Evolutionary conservation across 2,888 invertebrate species (phyloP), one percentile per base, ranked within the genome.

Genomic region (Eupeodes latifasciatus): DNA sequence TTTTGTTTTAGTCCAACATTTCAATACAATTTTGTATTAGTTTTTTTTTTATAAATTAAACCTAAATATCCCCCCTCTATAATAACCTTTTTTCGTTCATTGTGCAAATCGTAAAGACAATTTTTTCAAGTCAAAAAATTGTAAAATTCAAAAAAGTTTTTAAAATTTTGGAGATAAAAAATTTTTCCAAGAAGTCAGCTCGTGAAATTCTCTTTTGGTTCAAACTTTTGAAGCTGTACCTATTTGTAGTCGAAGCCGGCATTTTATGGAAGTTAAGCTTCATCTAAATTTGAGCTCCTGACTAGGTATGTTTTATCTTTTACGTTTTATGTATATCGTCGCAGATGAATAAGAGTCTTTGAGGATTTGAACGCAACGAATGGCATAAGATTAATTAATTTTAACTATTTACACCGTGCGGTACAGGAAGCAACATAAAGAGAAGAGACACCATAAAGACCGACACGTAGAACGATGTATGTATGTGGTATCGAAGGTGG

Each of bases 381-480:
- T 81, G 74, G 84, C 77, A 72, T 66, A 67, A 84, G 84, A 88
- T 88, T 84, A 88, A 88, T 88, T 88, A 88, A 77, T 74, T 84
- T 69, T 76, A 84, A 81, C 80, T 84, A 81, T 88, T 88, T 84
- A 72, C 77, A 81, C 76, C 76, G 72, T 66, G 71, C 64, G 27
- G 72, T 71, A 62, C 74, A 72, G 66, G 64, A 75, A 67, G 51
- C 72, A 49, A 59, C 59, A 53, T 77, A 36, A 40, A 84, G 55
- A 76, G 19, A 59, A 51, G 64, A 66, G 27, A 66, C 40, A 71
- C 49, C 62, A 49, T 66, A 47, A 55, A 55, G 14, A 57, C 69
- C 16, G 71, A 53, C 67, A 59, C 34, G 10, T 19, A 61, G 40
- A 1, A 40, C 5, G 3, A 40, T 7, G 27, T n/a, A 27, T 27